Base-by-base conservation (phyloP, 53 echinoderm and acorn worm genomes). In the Echinarachnius parma region DNA sequence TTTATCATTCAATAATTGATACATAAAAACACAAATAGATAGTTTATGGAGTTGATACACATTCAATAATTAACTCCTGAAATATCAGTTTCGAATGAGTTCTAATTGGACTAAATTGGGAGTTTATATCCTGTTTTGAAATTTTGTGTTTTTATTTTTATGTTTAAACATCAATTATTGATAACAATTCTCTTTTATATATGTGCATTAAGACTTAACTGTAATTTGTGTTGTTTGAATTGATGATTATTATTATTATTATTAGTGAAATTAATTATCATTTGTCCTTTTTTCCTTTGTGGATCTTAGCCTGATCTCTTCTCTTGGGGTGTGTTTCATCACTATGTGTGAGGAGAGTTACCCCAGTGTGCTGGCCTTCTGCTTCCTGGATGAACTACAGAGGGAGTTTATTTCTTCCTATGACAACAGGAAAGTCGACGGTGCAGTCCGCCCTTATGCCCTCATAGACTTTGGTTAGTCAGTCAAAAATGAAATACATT, bases 271-370 rank as follows among this genome's bases (percentile, higher is more conserved):
- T 42, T 42, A 42, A 42, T 14, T 9, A 42, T 42, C 5, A 15
- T 52, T 52, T 22, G 15, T 72, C 31, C 28, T 60, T 30, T 3
- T 66, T 49, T 60, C 15, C 26, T 28, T 53, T 67, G n/a, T n/a
- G n/a, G n/a, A n/a, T 53, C 15, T 18, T 75, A 96, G 96, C 48
- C 74, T 96, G 16, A 96, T 96, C 16, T 90, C 91, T 11, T 84
- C 96, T 7, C 74, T 96, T 4, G 96, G 96, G 14, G 96, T 96
- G 23, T 87, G 96, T 50, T 96, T 96, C 63, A 96, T 91, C 44
- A 84, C 85, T 11, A 78, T 96, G 79, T 96, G 96, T 81, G 96
- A 96, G 60, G 96, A 96, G 66, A 96, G 53, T 56, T 96, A 96
- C 86, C 89, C 96, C 18, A 79, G 91, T 10, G 96, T 91, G 34